Evolutionary conservation across 2,113 vertebrate genomes (phyloP), one percentile per base, ranked within the genome.

Genomic region (Otocyon megalotis): DNA sequence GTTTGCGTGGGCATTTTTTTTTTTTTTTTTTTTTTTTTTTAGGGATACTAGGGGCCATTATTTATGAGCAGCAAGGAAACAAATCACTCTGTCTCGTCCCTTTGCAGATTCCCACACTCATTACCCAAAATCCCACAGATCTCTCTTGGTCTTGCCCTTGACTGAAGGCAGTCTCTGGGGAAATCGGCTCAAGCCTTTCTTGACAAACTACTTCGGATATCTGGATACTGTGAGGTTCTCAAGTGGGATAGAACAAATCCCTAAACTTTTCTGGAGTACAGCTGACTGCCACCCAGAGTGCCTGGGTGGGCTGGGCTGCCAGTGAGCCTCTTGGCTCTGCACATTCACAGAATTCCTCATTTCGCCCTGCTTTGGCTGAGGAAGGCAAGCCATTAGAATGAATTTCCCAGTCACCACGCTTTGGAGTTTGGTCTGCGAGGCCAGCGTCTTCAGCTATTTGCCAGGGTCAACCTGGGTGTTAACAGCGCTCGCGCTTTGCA

Each of bases 31-130:
- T 71, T 24, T 92, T 92, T 79, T 74, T 85, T 95, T 48, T 1
- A 83, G 83, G 89, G 56, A 80, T 20, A 93, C 93, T 91, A 94
- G 76, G 89, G 93, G 95, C 80, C 97, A 98, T 98, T 98, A 98
- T 98, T 98, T 98, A 98, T 96, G 96, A 98, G 96, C 97, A 98
- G 93, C 90, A 98, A 96, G 94, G 98, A 98, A 98, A 98, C 98
- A 98, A 98, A 98, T 98, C 98, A 95, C 97, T 98, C 98, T 97
- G 95, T 97, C 97, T 97, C 96, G 97, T 98, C 98, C 91, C 96
- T 97, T 97, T 60, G 97, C 98, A 98, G 98, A 98, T 99, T 99
- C 98, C 99, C 99, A 99, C 98, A 99, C 97, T 99, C 98, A 98
- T 98, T 98, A 98, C 97, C 97, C 98, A 81, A 98, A 99, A 98